These are phyloP conservation scores for Xiphorhynchus erythropygius DNA, from an alignment of 2,797 vertebrate genomes.

Conservation along the genomic window DNA sequence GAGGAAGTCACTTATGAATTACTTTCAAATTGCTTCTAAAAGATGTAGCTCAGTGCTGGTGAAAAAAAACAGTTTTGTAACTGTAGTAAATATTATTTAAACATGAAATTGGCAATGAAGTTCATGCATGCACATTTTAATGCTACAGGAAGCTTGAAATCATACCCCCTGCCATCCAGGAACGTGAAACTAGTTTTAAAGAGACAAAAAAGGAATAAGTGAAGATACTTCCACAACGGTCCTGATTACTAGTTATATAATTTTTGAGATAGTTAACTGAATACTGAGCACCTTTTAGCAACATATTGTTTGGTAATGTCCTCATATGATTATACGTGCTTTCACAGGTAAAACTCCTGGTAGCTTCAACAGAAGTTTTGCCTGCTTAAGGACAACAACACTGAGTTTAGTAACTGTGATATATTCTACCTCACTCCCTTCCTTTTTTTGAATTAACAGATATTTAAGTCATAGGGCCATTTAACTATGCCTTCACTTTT, in stretches of 20 bases:
- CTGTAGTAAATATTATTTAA: slow-evolving; percentile 49
- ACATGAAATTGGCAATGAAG: slow-evolving; percentile 64
- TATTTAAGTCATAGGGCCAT: background rate
- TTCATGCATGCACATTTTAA: slow-evolving; percentile 77
- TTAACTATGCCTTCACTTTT: slow-evolving; percentile 53
- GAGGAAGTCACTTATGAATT: background rate
- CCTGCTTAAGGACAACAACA: background rate
- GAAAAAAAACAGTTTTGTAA: slow-evolving; percentile 54
- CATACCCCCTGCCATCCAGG: slow-evolving; percentile 93
- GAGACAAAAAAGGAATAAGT: slow-evolving; percentile 83
- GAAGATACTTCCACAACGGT: slow-evolving; percentile 70
- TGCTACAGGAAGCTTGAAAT: slow-evolving; percentile 87
- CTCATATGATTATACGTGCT: background rate
- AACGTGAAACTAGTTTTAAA: slow-evolving; percentile 85
- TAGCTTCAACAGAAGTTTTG: slow-evolving; percentile 16
- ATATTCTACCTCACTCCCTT: background rate
- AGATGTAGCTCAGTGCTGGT: slow-evolving; percentile 11
- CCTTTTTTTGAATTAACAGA: background rate
- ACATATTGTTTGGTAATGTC: background rate
- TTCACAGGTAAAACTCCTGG: slow-evolving; percentile 1
- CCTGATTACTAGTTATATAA: slow-evolving; percentile 38
- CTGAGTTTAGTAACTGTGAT: background rate
- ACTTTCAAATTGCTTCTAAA: slow-evolving; percentile 26
- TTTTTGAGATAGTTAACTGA: slow-evolving; percentile 15
- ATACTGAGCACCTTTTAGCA: slow-evolving; percentile 7